These are phyloP conservation scores for Drosophila miranda DNA, from an alignment of 1,140 invertebrate species.

Conservation along the genomic window DNA sequence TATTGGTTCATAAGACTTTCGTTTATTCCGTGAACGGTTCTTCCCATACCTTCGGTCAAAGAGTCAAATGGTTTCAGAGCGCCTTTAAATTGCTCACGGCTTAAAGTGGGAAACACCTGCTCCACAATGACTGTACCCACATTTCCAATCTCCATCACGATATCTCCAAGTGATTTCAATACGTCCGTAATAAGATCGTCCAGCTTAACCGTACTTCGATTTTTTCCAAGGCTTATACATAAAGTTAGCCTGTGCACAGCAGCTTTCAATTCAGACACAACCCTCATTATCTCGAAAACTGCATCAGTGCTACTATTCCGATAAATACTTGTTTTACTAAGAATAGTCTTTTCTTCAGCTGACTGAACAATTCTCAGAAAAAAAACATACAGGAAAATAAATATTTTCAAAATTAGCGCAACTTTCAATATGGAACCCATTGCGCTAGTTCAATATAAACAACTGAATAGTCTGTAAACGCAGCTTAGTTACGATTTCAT, in stretches of 20 bases:
- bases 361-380: slow-evolving; percentile 9
- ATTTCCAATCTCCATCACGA: slow-evolving; percentile 8
- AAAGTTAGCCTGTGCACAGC: slow-evolving; percentile 5
- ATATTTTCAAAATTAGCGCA: slow-evolving; percentile 6
- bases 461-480: slow-evolving; percentile 30
- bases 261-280: slow-evolving; percentile 7
- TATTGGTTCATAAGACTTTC: slow-evolving; percentile 34
- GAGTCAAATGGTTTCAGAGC: not conserved
- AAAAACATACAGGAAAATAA: slow-evolving; percentile 8
- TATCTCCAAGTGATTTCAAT: slow-evolving; percentile 20
- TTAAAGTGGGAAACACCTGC: slow-evolving; percentile 4
- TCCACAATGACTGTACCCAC: not conserved
- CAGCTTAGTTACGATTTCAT: slow-evolving; percentile 15
- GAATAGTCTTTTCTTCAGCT: slow-evolving; percentile 14
- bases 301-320: not conserved
- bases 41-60: slow-evolving; percentile 24
- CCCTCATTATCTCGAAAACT: slow-evolving; percentile 7
- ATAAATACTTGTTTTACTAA: not conserved
- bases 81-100: not conserved
- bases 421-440: slow-evolving; percentile 29
- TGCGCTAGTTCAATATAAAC: slow-evolving; percentile 34
- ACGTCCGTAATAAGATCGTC: slow-evolving; percentile 4
- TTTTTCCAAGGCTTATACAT: not conserved
- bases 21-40: slow-evolving; percentile 24
- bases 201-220: not conserved